Conservation (phyloP, 2,888 invertebrate genomes). For the Pandemis corylana region DNA sequence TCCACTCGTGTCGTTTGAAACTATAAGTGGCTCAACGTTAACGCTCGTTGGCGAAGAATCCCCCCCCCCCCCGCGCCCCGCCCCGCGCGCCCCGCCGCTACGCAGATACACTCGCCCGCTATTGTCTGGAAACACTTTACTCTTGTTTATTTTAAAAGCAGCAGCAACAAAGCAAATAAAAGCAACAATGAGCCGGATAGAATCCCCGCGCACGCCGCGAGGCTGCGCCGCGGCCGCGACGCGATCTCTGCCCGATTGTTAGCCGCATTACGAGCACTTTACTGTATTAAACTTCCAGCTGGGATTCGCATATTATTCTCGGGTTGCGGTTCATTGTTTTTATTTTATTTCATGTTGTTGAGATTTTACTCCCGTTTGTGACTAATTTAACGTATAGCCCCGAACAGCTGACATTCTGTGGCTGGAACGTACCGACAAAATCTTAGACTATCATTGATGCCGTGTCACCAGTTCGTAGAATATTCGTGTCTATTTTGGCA, state of each 20-base stretch:
- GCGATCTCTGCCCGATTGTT: slow-evolving; percentile 33
- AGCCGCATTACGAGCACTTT: slow-evolving; percentile 29
- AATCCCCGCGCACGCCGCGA: slow-evolving; percentile 9
- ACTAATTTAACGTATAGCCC: not conserved
- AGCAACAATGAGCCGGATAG: slow-evolving; percentile 40
- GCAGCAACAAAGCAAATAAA: slow-evolving; percentile 38
- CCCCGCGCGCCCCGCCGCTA: slow-evolving; percentile 41
- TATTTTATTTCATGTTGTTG: slow-evolving; percentile 18
- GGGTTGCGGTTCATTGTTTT: slow-evolving; percentile 20
- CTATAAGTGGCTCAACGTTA: slow-evolving; percentile 67
- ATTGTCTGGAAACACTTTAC: slow-evolving; percentile 38
- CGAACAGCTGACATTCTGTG: not conserved
- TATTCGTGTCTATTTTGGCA: too few species aligned
- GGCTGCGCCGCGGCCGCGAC: slow-evolving; percentile 3
- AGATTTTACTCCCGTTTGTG: not conserved
- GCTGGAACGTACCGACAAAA: not conserved
- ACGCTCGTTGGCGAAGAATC: slow-evolving; percentile 53
- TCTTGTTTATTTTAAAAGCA: slow-evolving; percentile 41
- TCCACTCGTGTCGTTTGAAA: slow-evolving; percentile 58
- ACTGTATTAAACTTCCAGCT: slow-evolving; percentile 31
- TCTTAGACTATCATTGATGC: too few species aligned
- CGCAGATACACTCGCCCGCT: slow-evolving; percentile 14
- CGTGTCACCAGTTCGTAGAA: too few species aligned
- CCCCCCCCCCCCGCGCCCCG: slow-evolving; percentile 44
- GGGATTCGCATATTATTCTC: slow-evolving; percentile 24